Evolutionary conservation across 2,888 invertebrate species (phyloP), one percentile per base, ranked within the genome.

Genomic region (Ferrisia virgata): DNA sequence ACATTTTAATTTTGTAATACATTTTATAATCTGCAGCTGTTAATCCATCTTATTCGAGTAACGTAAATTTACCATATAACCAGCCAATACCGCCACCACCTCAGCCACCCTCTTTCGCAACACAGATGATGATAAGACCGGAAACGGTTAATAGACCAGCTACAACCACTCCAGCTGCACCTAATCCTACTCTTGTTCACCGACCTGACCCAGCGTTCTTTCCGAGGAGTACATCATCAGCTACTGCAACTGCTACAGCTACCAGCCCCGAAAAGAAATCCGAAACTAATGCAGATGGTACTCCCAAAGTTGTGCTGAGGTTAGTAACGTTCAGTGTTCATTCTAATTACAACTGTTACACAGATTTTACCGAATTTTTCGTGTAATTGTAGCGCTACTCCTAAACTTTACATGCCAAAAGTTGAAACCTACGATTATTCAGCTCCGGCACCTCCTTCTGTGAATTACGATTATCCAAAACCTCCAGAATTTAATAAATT

Each of bases 341-440:
- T 43, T 28, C 28, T 22, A 13, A 78, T 78, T 8, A 13, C n/a
- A 11, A 9, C n/a, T 78, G 33, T 78, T n/a, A n/a, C n/a, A 36
- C 6, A 39, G n/a, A 31, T n/a, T 36, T n/a, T 18, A 33, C n/a
- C 22, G 69, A 22, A 18, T 85, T 58, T 80, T 18, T n/a, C n/a
- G 8, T 53, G 0, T 18, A 11, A 85, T 86, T 87, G 87, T 86
- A 89, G 88, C 84, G 88, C 89, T n/a, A 89, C 89, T 15, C 89
- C 90, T 47, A 90, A 90, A 87, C 87, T 89, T 15, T 90, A 90
- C 78, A 88, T 88, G 84, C 87, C 89, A 2, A 86, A 87, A 88
- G 88, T 89, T 76, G 89, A 89, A 86, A 87, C 88, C 82, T 88
- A 89, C 43, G 89, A 89, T 36, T 76, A 76, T 8, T 18, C 72